Conservation (phyloP, 2,888 invertebrate species). For the Mimachlamys varia region DNA sequence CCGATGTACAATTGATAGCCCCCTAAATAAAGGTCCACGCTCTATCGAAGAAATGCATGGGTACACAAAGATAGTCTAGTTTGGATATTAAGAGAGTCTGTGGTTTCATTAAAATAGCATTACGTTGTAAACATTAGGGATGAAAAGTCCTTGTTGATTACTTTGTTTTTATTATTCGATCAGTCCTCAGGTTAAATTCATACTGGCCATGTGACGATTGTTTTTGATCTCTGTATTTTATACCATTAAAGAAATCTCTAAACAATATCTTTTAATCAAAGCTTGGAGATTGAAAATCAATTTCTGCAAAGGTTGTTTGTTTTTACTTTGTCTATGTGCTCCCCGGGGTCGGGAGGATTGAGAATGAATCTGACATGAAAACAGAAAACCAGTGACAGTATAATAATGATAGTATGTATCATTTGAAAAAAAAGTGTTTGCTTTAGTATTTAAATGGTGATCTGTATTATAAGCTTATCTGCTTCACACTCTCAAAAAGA, state of each 20-base stretch:
- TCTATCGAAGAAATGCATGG: not conserved
- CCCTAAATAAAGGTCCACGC: not conserved
- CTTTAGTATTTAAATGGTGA: too few relatives aligned
- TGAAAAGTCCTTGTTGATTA: not conserved
- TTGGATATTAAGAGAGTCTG: not conserved
- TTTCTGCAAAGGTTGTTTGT: not conserved
- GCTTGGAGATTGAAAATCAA: not conserved
- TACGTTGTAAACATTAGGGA: not conserved
- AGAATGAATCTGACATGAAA: too few relatives aligned
- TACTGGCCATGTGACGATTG: not conserved
- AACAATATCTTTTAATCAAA: not conserved
- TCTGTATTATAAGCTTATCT: too few relatives aligned
- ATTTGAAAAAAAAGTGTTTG: too few relatives aligned
- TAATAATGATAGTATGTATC: too few relatives aligned
- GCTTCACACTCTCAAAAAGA: too few relatives aligned
- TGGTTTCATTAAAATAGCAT: not conserved
- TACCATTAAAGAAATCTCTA: not conserved
- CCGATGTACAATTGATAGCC: not conserved
- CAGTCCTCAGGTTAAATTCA: not conserved
- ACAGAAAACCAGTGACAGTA: too few relatives aligned
- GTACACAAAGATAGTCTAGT: too few relatives aligned
- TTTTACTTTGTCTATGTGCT: too few relatives aligned
- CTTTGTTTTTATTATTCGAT: not conserved
- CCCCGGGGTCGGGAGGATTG: too few relatives aligned
- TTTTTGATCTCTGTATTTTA: not conserved